Base-by-base conservation (phyloP, 2,113 vertebrate genomes). In the Cavia aperea region DNA sequence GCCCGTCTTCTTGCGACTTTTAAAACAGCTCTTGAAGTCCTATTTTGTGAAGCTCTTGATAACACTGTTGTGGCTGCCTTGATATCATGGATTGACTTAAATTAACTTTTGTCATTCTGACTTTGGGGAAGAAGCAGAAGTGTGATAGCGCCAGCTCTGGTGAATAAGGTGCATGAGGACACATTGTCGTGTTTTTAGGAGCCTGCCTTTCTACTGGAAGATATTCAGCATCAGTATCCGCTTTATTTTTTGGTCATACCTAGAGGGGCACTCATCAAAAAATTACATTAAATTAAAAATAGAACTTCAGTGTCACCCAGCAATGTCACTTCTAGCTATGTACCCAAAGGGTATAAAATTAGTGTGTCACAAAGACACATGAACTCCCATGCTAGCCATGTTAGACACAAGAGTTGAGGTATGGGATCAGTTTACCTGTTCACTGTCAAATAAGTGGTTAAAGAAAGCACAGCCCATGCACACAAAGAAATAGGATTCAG, bases 71-170 rank as follows among this genome's bases (percentile, higher is more conserved):
- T 56, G 56, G 56, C 56, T 56, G 24, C 43, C 73, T 77, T 6
- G 5, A 15, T 31, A 49, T 15, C 73, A 77, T 31, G 13, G 16
- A 77, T 4, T 75, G 43, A 49, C 14, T 49, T 26, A 75, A 29
- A 29, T 49, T 31, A 46, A 15, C 13, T 77, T 7, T 77, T 24
- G 26, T 49, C 26, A 31, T 77, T 15, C 13, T 77, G 24, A 77
- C 73, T 29, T 49, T 49, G 43, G 43, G 73, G 26, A 49, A 77
- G 68, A 77, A 46, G 24, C 43, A 31, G 73, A 54, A 49, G 5
- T 46, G 14, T 15, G 2, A 6, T 2, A 4, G 24, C 1, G 13
- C 43, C 43, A 49, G 73, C 29, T 1, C 73, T 16, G 24, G 24
- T 31, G 24, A 16, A 23, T 21, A 7, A 49, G 26, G 43, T 43